Percentiles rank a stretch among this genome's conserved stretches.
These are phyloP conservation scores for Panzeria rudis DNA, from an alignment of 2,888 invertebrate species.

Conservation along the genomic window DNA sequence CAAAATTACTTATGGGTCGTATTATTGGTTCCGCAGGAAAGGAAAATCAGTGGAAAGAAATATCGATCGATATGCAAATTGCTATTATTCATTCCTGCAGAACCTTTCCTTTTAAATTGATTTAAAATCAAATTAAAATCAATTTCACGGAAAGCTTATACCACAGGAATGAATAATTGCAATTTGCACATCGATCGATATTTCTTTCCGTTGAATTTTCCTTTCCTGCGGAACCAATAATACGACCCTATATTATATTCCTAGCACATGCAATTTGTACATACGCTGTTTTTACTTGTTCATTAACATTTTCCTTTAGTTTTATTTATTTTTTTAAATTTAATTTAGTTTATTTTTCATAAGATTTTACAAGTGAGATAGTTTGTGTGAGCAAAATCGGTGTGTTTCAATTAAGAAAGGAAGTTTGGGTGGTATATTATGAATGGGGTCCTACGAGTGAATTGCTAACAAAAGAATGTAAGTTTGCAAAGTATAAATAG, in stretches of 20 bases:
- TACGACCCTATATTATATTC: conserved; percentile 8
- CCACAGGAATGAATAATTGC: no score
- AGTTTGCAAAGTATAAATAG: background rate
- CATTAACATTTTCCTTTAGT: conserved; percentile 23
- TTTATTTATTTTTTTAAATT: background rate
- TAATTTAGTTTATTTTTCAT: background rate
- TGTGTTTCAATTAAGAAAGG: background rate
- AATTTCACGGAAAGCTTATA: no score
- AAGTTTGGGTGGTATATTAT: background rate
- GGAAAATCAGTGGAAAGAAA: no score
- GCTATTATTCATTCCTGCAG: no score
- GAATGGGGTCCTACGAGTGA: background rate
- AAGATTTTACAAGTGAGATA: background rate
- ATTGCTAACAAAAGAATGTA: background rate
- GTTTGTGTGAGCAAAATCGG: background rate
- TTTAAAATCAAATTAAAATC: no score
- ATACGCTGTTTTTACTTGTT: conserved; percentile 30
- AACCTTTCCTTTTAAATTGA: no score
- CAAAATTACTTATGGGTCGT: conserved; percentile 18
- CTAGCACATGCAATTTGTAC: conserved; percentile 24
- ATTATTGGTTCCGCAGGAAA: no score
- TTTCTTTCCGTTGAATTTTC: no score
- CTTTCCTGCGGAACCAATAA: no score
- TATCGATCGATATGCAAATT: no score
- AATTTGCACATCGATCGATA: no score